Base-by-base conservation (phyloP, 2,113 vertebrate genomes). In the Callipepla californica region DNA sequence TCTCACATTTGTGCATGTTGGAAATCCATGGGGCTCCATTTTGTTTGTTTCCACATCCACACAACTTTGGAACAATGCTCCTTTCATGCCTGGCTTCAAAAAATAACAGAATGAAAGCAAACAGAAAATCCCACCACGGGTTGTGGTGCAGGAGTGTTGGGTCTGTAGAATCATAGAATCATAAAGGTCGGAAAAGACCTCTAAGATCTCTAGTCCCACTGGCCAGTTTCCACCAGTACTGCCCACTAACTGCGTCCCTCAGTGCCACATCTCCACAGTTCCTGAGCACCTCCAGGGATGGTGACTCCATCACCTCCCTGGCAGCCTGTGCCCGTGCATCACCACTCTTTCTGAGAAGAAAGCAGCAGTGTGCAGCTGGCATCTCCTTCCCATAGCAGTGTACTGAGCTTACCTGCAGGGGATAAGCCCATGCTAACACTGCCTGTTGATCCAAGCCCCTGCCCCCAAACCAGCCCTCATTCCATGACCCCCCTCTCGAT, bases 1-100 rank as follows among this genome's bases (percentile, higher is more conserved):
- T 82, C 77, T 90, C 22, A 25, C 34, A 53, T 50, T 44, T n/a
- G 80, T 13, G 38, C 20, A 25, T 45, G 2, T 40, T 79, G 0
- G 0, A 84, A 89, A 80, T 63, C 68, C 26, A 1, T 19, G 70
- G 62, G 50, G 74, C 67, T 92, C 85, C 83, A 77, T 95, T 92
- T 94, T 74, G 55, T 88, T 67, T 87, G 40, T 47, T 80, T 90
- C 73, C 36, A 44, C 48, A 65, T 81, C 61, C 86, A 28, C 42
- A 6, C 14, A 5, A 3, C 51, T 72, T 67, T 65, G 42, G 32
- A 81, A 51, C 26, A 75, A 25, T 17, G n/a, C 11, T 45, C 53
- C 28, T 88, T 67, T 75, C 14, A 48, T 7, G 30, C 20, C 36
- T 62, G 18, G 11, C 20, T 90, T 88, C 44, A 78, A 77, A 63